These are phyloP conservation scores for Eulemur macaco DNA, from an alignment of 2,113 vertebrate species.

Conservation along the genomic window DNA sequence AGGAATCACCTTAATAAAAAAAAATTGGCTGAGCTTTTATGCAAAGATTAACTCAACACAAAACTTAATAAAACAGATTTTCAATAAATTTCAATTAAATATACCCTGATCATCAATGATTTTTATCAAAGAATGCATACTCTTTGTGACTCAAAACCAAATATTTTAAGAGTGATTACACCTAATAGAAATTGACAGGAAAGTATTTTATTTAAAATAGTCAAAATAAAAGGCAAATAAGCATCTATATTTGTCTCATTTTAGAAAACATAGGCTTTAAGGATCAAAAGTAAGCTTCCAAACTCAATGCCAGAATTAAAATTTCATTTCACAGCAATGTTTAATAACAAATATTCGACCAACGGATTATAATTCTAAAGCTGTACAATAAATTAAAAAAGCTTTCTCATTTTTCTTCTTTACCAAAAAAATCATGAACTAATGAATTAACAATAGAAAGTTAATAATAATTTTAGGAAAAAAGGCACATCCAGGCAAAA, in stretches of 20 bases:
- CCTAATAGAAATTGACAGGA: background rate
- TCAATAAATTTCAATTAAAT: background rate
- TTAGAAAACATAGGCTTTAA: slow-evolving; percentile 65
- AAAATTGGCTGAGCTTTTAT: background rate
- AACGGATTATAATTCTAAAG: slow-evolving; percentile 60
- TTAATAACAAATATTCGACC: slow-evolving; percentile 66
- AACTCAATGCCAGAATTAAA: slow-evolving; percentile 56
- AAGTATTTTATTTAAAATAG: slow-evolving; percentile 61
- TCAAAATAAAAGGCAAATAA: slow-evolving; percentile 28
- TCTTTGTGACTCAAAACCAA: slow-evolving; percentile 11
- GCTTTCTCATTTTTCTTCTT: slow-evolving; percentile 39
- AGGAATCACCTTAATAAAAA: background rate
- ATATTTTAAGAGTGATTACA: slow-evolving; percentile 21
- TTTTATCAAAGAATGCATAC: slow-evolving; percentile 49
- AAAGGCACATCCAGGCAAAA: slow-evolving; percentile 87
- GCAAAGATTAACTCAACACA: background rate
- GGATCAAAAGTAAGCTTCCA: slow-evolving; percentile 53
- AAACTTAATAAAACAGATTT: background rate
- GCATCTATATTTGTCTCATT: slow-evolving; percentile 12
- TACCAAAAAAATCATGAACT: slow-evolving; percentile 65
- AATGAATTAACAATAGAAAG: slow-evolving; percentile 73
- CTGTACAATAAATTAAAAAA: slow-evolving; percentile 75
- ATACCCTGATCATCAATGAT: background rate
- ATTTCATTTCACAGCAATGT: background rate
- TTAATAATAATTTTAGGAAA: slow-evolving; percentile 76